Evolutionary conservation across 1,140 invertebrate genomes (phyloP).

Genomic region (Drosophila bocqueti): DNA sequence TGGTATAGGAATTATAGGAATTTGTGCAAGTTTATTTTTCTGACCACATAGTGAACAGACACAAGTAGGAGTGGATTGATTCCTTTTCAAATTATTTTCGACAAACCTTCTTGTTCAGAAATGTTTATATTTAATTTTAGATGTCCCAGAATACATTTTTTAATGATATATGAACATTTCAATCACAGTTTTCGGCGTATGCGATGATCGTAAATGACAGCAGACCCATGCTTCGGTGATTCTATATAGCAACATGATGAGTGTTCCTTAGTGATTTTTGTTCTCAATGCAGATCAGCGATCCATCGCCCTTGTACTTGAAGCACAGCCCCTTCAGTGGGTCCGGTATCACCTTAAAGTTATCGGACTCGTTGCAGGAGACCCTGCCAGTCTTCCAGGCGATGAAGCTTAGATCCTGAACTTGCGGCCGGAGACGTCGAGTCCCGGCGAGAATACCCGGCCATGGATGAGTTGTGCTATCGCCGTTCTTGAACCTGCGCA

Average conservation of each 20-base stretch:
- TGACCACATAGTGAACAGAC: not conserved
- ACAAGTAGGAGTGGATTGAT: not conserved
- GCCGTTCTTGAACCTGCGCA: conserved; percentile 5
- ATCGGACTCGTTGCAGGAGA: conserved; percentile 30
- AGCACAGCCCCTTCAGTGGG: conserved; percentile 21
- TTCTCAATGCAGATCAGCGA: conserved; percentile 16
- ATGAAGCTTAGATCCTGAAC: conserved; percentile 35
- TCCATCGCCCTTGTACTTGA: conserved; percentile 28
- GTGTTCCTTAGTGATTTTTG: conserved; percentile 11
- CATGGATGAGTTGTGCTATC: conserved; percentile 1
- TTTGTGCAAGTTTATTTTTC: not conserved
- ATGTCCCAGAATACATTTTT: not conserved
- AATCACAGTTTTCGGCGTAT: conserved; percentile 23
- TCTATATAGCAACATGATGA: conserved; percentile 16
- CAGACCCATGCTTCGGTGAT: conserved; percentile 26
- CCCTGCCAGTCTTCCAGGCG: conserved; percentile 18
- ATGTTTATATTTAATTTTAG: not conserved
- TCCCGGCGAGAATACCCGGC: conserved; percentile 14
- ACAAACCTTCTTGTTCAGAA: not conserved
- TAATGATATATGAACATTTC: not conserved
- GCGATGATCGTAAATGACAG: conserved; percentile 32
- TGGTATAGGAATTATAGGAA: too few species aligned
- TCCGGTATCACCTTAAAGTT: conserved; percentile 18
- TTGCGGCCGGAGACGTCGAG: conserved; percentile 16
- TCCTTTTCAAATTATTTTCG: not conserved